A percentile compares a stretch with the other conserved stretches of the same genome.
phyloP scores from a whole-genome alignment of 2,888 invertebrate genomes.

The Ferdinandea cuprea region DNA sequence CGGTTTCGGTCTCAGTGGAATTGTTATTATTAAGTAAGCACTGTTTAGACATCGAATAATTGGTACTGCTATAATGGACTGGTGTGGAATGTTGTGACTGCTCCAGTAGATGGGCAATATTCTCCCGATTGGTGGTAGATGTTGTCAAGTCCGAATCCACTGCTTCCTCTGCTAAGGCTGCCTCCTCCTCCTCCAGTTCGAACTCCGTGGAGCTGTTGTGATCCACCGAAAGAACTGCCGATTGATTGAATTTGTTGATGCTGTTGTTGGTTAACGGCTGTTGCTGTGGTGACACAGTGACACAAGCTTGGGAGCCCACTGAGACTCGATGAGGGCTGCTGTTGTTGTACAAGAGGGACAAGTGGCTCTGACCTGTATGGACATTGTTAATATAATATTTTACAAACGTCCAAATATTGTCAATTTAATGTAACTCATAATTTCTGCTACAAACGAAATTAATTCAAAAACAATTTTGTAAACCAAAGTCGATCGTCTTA shows the following conservation, averaged over 20 bases:
- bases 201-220: constrained; percentile 83
- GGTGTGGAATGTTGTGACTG: constrained; percentile 82
- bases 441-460: constrained; percentile 39
- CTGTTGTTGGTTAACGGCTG: constrained; percentile 80
- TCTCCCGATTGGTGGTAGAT: constrained; percentile 85
- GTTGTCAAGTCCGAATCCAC: constrained; percentile 83
- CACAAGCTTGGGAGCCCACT: constrained; percentile 83
- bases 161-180: constrained; percentile 82
- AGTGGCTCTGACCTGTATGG: constrained; percentile 82
- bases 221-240: constrained; percentile 82
- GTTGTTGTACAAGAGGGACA: constrained; percentile 83
- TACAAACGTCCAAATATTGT: constrained; percentile 15
- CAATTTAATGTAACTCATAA: constrained; percentile 12
- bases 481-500: too few species aligned
- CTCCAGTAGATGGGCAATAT: constrained; percentile 82
- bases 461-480: constrained; percentile 16
- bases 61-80: constrained; percentile 84
- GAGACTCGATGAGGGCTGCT: constrained; percentile 83
- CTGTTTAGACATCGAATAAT: constrained; percentile 84
- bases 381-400: constrained; percentile 21
- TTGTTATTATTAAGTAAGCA: constrained; percentile 82
- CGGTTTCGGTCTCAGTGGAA: constrained; percentile 83
- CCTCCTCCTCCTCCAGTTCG: constrained; percentile 82
- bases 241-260: constrained; percentile 81
- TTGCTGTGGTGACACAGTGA: constrained; percentile 81